Base-by-base conservation (phyloP, 53 echinoderm and acorn worm genomes). In the Astropecten irregularis region DNA sequence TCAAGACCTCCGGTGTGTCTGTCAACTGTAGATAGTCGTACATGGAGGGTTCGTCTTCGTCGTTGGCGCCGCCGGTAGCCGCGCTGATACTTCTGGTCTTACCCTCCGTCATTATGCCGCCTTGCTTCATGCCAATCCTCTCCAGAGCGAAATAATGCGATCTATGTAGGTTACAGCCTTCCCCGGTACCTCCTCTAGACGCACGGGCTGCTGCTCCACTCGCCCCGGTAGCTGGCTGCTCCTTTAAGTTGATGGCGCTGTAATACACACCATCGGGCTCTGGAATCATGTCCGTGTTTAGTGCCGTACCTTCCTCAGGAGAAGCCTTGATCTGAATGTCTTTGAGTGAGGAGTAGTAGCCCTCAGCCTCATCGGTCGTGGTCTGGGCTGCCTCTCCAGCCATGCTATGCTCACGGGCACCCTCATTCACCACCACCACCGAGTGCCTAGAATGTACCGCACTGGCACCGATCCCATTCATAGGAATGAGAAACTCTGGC, bases 11-110 rank as follows among this genome's bases (percentile, higher is more conserved):
- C 18, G 3, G 40, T 0, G 16, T 39, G 13, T 25, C 37, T 10
- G 57, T 39, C 58, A 56, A 40, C 40, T 76, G 76, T 58, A 76
- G 57, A 40, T 76, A 76, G 48, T 62, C 79, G n/a, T 79, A 79
- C 47, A 44, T 60, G 42, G 61, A 7, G 19, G 62, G 1, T 0
- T 46, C 34, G 26, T 47, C 32, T 19, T 62, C 66, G n/a, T n/a
- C n/a, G 18, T 19, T 37, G 16, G 40, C 33, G 36, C 2, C 22
- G 1, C 20, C 1, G 5, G 19, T 1, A 21, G 20, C 66, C 3
- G 11, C 20, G 11, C 19, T 10, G 23, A 16, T 16, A 10, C 10
- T 21, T 38, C 36, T 10, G 2, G 25, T 18, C 23, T 11, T 37
- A 22, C 10, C 16, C 20, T 6, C 20, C 4, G 36, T 19, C 15